phyloP scores from a whole-genome alignment of 2,113 vertebrate species.

The Prietella phreatophila region DNA sequence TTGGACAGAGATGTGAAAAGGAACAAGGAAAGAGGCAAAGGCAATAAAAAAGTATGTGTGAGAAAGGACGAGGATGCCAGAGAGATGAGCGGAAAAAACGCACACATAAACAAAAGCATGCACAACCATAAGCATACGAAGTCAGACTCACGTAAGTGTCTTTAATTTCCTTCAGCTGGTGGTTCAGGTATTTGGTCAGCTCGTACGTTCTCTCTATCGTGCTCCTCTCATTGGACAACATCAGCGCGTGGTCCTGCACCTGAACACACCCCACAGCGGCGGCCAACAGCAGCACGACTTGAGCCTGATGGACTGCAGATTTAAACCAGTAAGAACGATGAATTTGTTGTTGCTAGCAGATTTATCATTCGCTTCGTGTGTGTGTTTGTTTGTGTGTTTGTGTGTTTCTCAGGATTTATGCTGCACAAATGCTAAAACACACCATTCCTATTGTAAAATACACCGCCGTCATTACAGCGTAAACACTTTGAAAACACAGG shows the following conservation, averaged over 20 bases:
- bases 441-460: constrained; percentile 24
- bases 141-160: constrained; percentile 86
- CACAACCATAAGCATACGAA: constrained; percentile 30
- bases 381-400: not conserved
- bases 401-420: constrained; percentile 13
- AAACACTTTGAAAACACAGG: constrained; percentile 4
- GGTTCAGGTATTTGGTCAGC: constrained; percentile 95
- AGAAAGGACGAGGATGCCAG: constrained; percentile 22
- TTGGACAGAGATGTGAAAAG: constrained; percentile 38
- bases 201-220: constrained; percentile 96
- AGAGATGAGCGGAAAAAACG: constrained; percentile 29
- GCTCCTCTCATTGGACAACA: constrained; percentile 79
- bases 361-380: not conserved
- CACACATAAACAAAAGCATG: constrained; percentile 38
- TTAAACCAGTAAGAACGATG: not conserved
- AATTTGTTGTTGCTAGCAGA: not conserved
- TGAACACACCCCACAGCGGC: constrained; percentile 76
- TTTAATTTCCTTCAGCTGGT: constrained; percentile 92
- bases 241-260: constrained; percentile 76
- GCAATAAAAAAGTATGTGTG: constrained; percentile 2
- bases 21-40: constrained; percentile 18
- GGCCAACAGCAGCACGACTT: constrained; percentile 79
- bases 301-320: constrained; percentile 60
- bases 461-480: constrained; percentile 8
- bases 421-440: not conserved